These are phyloP conservation scores for Melanostoma scalare DNA, from an alignment of 2,888 invertebrate species.

Conservation along the genomic window DNA sequence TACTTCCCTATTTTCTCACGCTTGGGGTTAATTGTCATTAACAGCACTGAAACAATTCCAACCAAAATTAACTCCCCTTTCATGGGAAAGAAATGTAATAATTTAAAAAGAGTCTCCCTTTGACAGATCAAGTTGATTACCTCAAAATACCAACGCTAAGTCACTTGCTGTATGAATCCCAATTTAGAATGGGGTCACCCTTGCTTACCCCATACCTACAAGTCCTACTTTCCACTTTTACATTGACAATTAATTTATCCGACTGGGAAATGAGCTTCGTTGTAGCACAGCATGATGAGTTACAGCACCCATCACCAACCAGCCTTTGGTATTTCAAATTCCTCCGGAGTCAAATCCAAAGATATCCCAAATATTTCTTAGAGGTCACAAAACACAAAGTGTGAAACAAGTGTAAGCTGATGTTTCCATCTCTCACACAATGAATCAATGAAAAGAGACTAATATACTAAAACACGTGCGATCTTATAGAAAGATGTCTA, in stretches of 20 bases:
- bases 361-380: slow-evolving; percentile 34
- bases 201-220: slow-evolving; percentile 20
- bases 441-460: slow-evolving; percentile 1
- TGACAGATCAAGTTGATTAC: slow-evolving; percentile 1
- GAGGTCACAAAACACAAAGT: slow-evolving; percentile 4
- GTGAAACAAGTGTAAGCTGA: slow-evolving; percentile 44
- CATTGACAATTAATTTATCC: slow-evolving; percentile 51
- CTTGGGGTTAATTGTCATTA: too few relatives aligned
- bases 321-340: not conserved
- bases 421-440: slow-evolving; percentile 6
- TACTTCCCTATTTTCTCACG: too few relatives aligned
- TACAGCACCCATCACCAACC: not conserved
- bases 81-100: slow-evolving; percentile 54
- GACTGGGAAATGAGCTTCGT: slow-evolving; percentile 31
- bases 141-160: slow-evolving; percentile 2
- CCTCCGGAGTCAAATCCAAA: slow-evolving; percentile 12
- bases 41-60: not conserved
- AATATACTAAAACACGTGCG: slow-evolving; percentile 57
- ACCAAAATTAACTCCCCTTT: slow-evolving; percentile 22
- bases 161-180: slow-evolving; percentile 35
- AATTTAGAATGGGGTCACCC: slow-evolving; percentile 16
- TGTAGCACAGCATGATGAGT: slow-evolving; percentile 10
- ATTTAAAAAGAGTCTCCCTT: slow-evolving; percentile 10
- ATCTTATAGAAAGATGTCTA: slow-evolving; percentile 31
- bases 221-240: slow-evolving; percentile 1